Percentiles rank a stretch among this genome's conserved stretches.
These are phyloP conservation scores for Sarotherodon lohbergeri DNA, from an alignment of 2,113 vertebrate genomes.

Conservation along the genomic window DNA sequence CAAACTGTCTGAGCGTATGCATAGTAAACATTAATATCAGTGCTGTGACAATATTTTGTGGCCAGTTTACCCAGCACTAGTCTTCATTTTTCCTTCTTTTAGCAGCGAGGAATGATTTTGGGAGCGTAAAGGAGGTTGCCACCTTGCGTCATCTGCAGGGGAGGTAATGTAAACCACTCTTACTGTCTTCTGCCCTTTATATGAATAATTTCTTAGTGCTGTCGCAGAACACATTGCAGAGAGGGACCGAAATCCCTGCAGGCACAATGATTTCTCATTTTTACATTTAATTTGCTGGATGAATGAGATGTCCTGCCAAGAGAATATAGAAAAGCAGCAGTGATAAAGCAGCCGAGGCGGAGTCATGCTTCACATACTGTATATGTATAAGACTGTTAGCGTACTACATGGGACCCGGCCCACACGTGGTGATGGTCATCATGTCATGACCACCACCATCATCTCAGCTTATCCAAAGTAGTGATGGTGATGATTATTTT, in stretches of 20 bases:
- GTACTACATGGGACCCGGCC: neutral
- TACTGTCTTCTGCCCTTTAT: conserved; percentile 20
- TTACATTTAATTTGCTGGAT: conserved; percentile 57
- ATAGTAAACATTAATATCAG: neutral
- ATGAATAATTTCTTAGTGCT: conserved; percentile 8
- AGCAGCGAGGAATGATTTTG: neutral
- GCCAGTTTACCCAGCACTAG: neutral
- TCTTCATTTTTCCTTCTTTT: neutral
- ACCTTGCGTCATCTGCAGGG: neutral
- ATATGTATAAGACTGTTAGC: neutral
- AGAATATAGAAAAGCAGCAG: conserved; percentile 14
- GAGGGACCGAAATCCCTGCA: conserved; percentile 4
- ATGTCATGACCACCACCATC: neutral
- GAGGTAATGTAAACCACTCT: neutral
- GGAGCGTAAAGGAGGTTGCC: neutral
- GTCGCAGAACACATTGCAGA: neutral
- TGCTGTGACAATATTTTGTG: neutral
- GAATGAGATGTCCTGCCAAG: conserved; percentile 36
- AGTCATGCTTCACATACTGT: neutral
- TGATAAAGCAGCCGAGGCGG: conserved; percentile 3
- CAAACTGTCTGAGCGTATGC: neutral
- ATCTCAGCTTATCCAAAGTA: neutral
- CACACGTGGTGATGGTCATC: neutral
- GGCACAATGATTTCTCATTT: conserved; percentile 55
- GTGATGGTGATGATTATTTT: neutral